Evolutionary conservation across 92 coral and sea anemone genomes (phyloP), one percentile per base, ranked within the genome.

Genomic region (Virgularia gustaviana): DNA sequence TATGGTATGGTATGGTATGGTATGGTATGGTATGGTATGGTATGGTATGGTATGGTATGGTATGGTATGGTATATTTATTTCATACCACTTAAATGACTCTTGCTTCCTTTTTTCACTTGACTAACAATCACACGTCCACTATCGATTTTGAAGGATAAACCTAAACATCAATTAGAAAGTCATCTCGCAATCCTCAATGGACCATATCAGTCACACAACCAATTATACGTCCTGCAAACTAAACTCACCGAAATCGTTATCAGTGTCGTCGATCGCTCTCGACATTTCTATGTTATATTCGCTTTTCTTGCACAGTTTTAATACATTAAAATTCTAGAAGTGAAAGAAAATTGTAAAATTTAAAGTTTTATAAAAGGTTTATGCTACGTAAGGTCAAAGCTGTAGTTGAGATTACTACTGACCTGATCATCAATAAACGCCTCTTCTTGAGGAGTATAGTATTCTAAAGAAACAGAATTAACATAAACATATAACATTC

Each of bases 1-100:
- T n/a, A n/a, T n/a, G n/a, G n/a, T n/a, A n/a, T n/a, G n/a, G n/a
- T n/a, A n/a, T n/a, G n/a, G n/a, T n/a, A n/a, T n/a, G n/a, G n/a
- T n/a, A n/a, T n/a, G n/a, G n/a, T n/a, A n/a, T n/a, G n/a, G n/a
- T n/a, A n/a, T n/a, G n/a, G n/a, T n/a, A n/a, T n/a, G n/a, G n/a
- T n/a, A n/a, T n/a, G n/a, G n/a, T n/a, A n/a, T n/a, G n/a, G n/a
- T n/a, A n/a, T n/a, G n/a, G n/a, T n/a, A n/a, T n/a, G n/a, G n/a
- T n/a, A n/a, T n/a, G n/a, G n/a, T n/a, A n/a, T n/a, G 13, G 13
- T 11, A 22, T 6, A 3, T 8, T 30, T 11, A 52, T 11, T 41
- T 27, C 53, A 10, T 83, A 91, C 97, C 99, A 73, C 90, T 95
- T 30, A 89, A 89, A 49, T 94, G 90, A 9, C 94, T 88, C 11